Base-by-base conservation (phyloP, 2,113 vertebrate genomes). In the Oreochromis niloticus region DNA sequence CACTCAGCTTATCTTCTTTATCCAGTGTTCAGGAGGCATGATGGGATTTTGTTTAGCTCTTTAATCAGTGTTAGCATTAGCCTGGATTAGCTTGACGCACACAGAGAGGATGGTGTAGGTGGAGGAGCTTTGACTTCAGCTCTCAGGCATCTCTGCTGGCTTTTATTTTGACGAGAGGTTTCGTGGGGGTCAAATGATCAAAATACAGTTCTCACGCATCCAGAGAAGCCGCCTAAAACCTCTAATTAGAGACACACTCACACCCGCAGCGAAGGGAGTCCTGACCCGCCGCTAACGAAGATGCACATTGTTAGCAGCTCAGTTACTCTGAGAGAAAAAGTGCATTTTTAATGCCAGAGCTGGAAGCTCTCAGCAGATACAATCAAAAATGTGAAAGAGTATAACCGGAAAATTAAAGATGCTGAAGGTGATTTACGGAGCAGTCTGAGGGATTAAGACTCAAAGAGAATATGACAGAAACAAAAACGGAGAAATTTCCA, bases 21-120 rank as follows among this genome's bases (percentile, higher is more conserved):
- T 19, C 46, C n/a, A 46, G 56, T 17, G 8, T 9, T 41, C 9
- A 52, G 36, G n/a, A 82, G 39, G 79, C 30, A 34, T 9, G 14
- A 32, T 73, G 61, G 46, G 39, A 85, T 78, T 71, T 80, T 85
- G 86, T 46, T 80, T 16, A 6, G 16, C 54, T 75, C 0, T 6
- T 55, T 79, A 84, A 91, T 88, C 78, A 83, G 43, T 83, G 63
- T 86, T 75, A 48, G 73, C 12, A 66, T 88, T 78, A 85, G 85
- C 52, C 22, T 1, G 66, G 63, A 75, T 90, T 90, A 86, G 84
- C 56, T 41, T 80, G 41, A 22, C 7, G 6, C 59, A 24, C 32
- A 59, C 61, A 48, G 9, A 1, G 66, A 52, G 82, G 78, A 73
- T 46, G 68, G 41, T 46, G 73, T 52, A 75, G 68, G 71, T 50